phyloP scores from a whole-genome alignment of 2,888 invertebrate genomes.

The Drosophila infuscata region DNA sequence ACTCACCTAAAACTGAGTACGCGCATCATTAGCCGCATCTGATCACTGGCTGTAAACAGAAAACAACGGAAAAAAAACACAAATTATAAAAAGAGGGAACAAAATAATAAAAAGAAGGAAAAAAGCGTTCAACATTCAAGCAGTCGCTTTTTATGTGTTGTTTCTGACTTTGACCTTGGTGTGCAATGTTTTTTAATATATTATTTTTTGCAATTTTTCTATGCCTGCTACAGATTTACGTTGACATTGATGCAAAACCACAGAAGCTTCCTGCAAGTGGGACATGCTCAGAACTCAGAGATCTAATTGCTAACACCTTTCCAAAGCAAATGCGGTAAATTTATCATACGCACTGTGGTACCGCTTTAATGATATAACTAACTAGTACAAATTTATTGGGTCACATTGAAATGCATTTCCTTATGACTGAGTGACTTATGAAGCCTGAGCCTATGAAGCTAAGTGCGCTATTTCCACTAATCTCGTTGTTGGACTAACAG shows the following conservation, averaged over 20 bases:
- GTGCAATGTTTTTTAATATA: slow-evolving; percentile 35
- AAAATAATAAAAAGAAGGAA: slow-evolving; percentile 22
- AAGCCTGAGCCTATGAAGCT: slow-evolving; percentile 23
- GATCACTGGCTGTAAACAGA: slow-evolving; percentile 49
- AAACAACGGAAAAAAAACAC: slow-evolving; percentile 14
- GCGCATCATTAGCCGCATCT: slow-evolving; percentile 57
- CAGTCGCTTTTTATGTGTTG: slow-evolving; percentile 36
- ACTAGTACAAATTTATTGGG: slow-evolving; percentile 19
- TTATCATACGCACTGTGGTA: slow-evolving; percentile 60
- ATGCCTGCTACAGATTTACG: slow-evolving; percentile 30
- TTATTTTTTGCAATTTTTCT: slow-evolving; percentile 18
- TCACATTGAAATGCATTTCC: slow-evolving; percentile 59
- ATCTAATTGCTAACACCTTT: background rate
- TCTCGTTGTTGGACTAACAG: slow-evolving; percentile 47
- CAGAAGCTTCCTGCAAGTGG: slow-evolving; percentile 50
- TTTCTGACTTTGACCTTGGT: slow-evolving; percentile 62
- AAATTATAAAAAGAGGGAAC: slow-evolving; percentile 1
- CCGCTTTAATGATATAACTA: slow-evolving; percentile 1
- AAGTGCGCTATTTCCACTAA: slow-evolving; percentile 56
- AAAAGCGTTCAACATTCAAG: slow-evolving; percentile 34
- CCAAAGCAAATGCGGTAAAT: slow-evolving; percentile 3
- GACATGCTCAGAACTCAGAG: background rate
- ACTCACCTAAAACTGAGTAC: slow-evolving; percentile 16
- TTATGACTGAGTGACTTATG: slow-evolving; percentile 47
- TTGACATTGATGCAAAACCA: slow-evolving; percentile 60